Percentiles rank a stretch among this genome's conserved stretches.
phyloP scores from a whole-genome alignment of 1,140 invertebrate species.

The Coptotermes formosanus region DNA sequence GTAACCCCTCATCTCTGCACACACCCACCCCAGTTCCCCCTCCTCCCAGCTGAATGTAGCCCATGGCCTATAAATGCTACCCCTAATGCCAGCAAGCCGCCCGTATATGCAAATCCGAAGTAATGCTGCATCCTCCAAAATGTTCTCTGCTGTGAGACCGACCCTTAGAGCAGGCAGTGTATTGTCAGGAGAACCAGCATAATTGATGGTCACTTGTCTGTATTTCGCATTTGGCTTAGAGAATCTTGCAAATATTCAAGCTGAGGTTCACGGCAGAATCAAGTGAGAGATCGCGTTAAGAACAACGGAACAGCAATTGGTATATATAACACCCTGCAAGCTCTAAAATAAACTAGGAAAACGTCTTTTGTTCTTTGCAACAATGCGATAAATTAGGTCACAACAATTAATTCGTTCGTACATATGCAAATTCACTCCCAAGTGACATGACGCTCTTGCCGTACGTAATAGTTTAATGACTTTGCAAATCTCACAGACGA shows the following conservation, averaged over 20 bases:
- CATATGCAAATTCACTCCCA: background rate
- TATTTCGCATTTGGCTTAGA: background rate
- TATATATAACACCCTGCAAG: background rate
- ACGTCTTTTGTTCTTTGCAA: background rate
- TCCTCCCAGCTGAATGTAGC: background rate
- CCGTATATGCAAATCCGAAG: background rate
- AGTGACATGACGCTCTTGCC: background rate
- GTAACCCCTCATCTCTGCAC: background rate
- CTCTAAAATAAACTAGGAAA: background rate
- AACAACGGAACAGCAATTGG: background rate
- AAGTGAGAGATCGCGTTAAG: background rate
- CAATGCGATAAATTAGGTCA: background rate
- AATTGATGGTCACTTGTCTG: conserved; percentile 4
- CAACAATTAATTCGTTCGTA: background rate
- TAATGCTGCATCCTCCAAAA: background rate
- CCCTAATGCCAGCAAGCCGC: background rate
- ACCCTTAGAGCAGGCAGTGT: background rate
- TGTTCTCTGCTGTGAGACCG: background rate
- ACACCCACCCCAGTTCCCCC: background rate
- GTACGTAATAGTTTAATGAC: background rate
- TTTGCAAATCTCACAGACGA: background rate
- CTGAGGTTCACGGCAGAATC: background rate
- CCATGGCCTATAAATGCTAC: background rate
- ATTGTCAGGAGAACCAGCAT: background rate
- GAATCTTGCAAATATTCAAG: background rate